Evolutionary conservation across 2,888 invertebrate genomes (phyloP).

Genomic region (Heliothis peltigera): DNA sequence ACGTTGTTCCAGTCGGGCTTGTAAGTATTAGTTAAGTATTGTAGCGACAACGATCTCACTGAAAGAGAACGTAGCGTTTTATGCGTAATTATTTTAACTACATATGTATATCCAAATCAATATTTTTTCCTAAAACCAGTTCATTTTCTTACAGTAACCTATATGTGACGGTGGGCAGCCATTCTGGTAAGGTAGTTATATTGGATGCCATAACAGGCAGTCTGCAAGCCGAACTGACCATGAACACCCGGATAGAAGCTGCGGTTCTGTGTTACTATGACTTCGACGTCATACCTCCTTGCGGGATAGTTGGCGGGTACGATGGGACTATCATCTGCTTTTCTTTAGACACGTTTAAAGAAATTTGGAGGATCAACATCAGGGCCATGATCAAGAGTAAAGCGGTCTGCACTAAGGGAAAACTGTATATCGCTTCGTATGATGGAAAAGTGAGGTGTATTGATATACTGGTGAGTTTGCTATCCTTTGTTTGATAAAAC

Average conservation of each 20-base stretch:
- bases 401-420: conserved; percentile 74
- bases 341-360: conserved; percentile 84
- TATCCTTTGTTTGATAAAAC: not conserved
- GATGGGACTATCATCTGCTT: conserved; percentile 93
- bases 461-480: conserved; percentile 83
- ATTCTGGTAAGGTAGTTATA: conserved; percentile 92
- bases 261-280: conserved; percentile 84
- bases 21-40: conserved; percentile 82
- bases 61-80: too few relatives aligned
- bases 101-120: too few relatives aligned
- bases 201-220: conserved; percentile 89
- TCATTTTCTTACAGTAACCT: conserved; percentile 73
- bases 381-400: conserved; percentile 92
- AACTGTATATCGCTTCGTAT: conserved; percentile 92
- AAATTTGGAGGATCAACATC: conserved; percentile 91
- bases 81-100: too few relatives aligned
- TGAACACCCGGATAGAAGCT: conserved; percentile 94
- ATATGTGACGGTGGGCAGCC: conserved; percentile 87
- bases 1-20: conserved; percentile 82
- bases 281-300: conserved; percentile 60
- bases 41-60: too few relatives aligned
- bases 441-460: conserved; percentile 92
- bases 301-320: conserved; percentile 93
- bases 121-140: not conserved
- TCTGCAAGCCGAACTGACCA: conserved; percentile 81